These are phyloP conservation scores for Drosophila neutralis DNA, from an alignment of 2,888 invertebrate species.

Conservation along the genomic window DNA sequence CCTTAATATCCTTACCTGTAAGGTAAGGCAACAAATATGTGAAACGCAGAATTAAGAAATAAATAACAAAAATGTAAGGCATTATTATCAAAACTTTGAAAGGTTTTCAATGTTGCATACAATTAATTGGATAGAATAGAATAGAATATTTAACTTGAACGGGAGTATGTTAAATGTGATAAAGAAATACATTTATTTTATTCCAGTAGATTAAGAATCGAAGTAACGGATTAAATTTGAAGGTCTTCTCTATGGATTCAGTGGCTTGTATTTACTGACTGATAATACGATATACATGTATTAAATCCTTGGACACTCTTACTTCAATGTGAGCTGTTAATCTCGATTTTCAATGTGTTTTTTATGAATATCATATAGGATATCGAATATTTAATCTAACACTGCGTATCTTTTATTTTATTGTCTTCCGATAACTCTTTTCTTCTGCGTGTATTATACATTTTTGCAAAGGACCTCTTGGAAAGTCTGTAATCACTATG, in stretches of 20 bases:
- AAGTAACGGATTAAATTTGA: background rate
- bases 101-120: no score
- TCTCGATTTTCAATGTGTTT: background rate
- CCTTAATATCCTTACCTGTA: conserved; percentile 2
- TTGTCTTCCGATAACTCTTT: conserved; percentile 8
- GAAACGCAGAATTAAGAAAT: background rate
- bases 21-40: background rate
- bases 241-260: background rate
- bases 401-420: background rate
- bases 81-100: background rate
- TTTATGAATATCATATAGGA: background rate
- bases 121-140: no score
- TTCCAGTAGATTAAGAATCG: no score
- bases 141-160: no score
- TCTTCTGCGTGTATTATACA: background rate
- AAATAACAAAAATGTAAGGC: background rate
- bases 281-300: background rate
- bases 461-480: background rate
- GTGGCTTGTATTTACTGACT: background rate
- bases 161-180: no score
- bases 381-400: background rate
- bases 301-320: background rate
- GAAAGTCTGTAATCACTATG: background rate
- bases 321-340: background rate
- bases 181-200: no score